Conservation (phyloP, 2,113 vertebrate species). For the Halichoerus grypus region DNA sequence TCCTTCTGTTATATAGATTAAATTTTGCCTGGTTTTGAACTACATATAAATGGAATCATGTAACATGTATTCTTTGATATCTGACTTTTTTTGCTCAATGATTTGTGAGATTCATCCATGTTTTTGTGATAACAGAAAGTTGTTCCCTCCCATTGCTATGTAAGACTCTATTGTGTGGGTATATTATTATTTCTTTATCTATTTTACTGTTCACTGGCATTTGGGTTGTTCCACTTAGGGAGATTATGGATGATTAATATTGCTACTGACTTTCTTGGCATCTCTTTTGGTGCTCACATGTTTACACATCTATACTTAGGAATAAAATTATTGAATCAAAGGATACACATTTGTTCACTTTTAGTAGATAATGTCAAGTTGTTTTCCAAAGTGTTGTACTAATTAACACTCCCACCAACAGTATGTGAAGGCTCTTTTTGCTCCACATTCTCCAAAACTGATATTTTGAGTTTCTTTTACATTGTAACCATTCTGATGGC, state of each 20-base stretch:
- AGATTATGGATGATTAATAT: neutral
- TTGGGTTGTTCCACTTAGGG: neutral
- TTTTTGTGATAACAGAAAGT: neutral
- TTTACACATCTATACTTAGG: neutral
- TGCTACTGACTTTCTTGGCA: neutral
- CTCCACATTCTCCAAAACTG: neutral
- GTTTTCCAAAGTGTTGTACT: neutral
- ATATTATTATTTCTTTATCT: neutral
- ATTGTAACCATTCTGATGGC: neutral
- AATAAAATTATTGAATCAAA: neutral
- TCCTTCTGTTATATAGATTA: neutral
- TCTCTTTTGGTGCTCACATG: neutral
- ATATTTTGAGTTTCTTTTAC: slow-evolving; percentile 9
- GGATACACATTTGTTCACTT: neutral
- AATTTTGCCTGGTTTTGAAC: neutral
- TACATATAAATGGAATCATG: neutral
- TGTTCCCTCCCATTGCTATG: neutral
- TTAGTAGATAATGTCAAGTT: neutral
- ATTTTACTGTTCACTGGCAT: neutral
- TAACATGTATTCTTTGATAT: neutral
- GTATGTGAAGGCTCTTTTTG: neutral
- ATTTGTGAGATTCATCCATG: neutral
- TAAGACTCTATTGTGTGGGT: neutral
- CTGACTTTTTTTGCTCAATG: slow-evolving; percentile 14
- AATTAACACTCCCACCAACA: neutral